Conservation (phyloP, 2,113 vertebrate genomes). For the Python bivittatus region DNA sequence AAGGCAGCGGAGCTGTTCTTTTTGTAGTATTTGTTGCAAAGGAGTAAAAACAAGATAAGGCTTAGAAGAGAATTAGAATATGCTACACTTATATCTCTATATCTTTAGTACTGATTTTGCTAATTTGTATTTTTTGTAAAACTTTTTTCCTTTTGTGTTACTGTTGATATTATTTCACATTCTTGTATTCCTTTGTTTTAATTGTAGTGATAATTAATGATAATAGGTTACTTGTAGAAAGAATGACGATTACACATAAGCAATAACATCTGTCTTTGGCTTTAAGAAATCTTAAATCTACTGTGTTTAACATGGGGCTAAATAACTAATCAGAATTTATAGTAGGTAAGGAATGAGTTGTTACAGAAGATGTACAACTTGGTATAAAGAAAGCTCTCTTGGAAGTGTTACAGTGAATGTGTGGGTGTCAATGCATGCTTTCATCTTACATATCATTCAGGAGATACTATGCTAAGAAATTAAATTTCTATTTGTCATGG, state of each 20-base stretch:
- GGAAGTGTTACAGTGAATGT: not conserved
- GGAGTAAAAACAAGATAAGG: not conserved
- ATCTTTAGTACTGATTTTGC: not conserved
- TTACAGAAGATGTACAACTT: not conserved
- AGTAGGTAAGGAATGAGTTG: not conserved
- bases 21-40: not conserved
- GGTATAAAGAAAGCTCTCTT: not conserved
- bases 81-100: not conserved
- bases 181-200: not conserved
- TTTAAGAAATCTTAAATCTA: constrained; percentile 7
- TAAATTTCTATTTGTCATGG: constrained; percentile 7
- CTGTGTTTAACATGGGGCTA: not conserved
- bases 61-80: too few species aligned
- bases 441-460: not conserved
- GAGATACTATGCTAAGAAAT: constrained; percentile 21
- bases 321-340: not conserved
- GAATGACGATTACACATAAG: too few species aligned
- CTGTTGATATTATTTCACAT: not conserved
- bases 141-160: not conserved
- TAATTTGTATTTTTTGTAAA: not conserved
- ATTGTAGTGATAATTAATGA: too few species aligned
- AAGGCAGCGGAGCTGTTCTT: not conserved
- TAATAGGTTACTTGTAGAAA: too few species aligned
- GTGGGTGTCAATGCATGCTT: not conserved
- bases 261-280: not conserved